Percentiles rank a stretch among this genome's conserved stretches.
phyloP scores from a whole-genome alignment of 2,888 invertebrate genomes.

The Chalcosyrphus nemorum region DNA sequence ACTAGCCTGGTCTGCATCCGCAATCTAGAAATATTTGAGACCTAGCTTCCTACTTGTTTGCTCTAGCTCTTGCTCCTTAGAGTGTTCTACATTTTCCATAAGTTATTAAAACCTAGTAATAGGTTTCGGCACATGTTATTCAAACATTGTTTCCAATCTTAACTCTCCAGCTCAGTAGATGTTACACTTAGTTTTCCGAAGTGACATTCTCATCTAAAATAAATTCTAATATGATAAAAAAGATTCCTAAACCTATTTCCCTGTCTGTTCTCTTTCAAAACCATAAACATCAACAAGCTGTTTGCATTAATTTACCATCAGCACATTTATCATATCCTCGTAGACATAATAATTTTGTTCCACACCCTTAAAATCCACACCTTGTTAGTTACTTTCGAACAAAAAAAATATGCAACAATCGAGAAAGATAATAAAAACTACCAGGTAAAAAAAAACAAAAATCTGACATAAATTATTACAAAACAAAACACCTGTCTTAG shows the following conservation, averaged over 20 bases:
- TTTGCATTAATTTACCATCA: constrained; percentile 24
- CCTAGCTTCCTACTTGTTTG: too few species aligned
- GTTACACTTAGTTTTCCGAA: too few species aligned
- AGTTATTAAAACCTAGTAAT: too few species aligned
- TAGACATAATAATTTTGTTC: constrained; percentile 2
- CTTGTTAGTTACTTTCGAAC: neutral
- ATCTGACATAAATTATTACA: constrained; percentile 29
- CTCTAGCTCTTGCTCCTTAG: too few species aligned
- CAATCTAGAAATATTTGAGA: too few species aligned
- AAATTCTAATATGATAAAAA: neutral
- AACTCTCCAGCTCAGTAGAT: too few species aligned
- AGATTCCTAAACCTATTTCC: neutral
- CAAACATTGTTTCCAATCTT: too few species aligned
- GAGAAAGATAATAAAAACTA: constrained; percentile 3
- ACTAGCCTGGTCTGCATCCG: too few species aligned
- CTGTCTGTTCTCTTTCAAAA: neutral
- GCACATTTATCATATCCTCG: neutral
- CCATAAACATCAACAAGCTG: constrained; percentile 11
- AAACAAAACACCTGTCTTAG: constrained; percentile 38
- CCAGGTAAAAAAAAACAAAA: constrained; percentile 2
- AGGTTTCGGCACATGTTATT: too few species aligned
- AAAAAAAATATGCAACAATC: constrained; percentile 28
- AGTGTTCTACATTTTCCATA: too few species aligned
- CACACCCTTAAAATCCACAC: constrained; percentile 15
- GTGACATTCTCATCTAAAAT: too few species aligned